Evolutionary conservation across 2,888 invertebrate species (phyloP).

Genomic region (Polydesmus complanatus): DNA sequence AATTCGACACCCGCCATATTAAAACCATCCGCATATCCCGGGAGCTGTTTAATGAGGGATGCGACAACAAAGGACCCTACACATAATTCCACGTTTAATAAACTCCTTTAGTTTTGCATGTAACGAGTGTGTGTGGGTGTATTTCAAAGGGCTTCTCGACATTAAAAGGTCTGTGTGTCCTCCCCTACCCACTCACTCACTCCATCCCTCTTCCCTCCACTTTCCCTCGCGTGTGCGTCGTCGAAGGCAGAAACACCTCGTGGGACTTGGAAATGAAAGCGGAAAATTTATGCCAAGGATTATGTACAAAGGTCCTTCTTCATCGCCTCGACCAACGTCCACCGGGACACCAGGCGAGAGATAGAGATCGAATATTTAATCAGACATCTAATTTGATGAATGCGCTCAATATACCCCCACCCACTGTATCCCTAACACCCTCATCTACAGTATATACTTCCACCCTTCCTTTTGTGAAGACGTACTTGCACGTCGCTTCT

Average conservation of each 20-base stretch:
- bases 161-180: no score
- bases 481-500: no score
- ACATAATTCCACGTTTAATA: no score
- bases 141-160: no score
- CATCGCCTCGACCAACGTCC: neutral
- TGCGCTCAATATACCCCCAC: neutral
- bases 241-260: neutral
- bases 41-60: neutral
- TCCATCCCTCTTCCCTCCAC: no score
- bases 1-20: neutral
- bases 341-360: neutral
- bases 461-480: neutral
- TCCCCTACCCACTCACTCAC: no score
- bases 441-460: neutral
- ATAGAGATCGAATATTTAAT: neutral
- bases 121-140: no score
- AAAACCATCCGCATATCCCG: neutral
- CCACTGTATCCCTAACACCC: neutral
- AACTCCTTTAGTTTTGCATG: no score
- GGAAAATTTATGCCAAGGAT: neutral
- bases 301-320: neutral
- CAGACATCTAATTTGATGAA: neutral
- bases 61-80: neutral
- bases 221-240: no score
- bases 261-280: neutral